Base-by-base conservation (phyloP, 2,888 invertebrate genomes). In the Drosophila ustulata region DNA sequence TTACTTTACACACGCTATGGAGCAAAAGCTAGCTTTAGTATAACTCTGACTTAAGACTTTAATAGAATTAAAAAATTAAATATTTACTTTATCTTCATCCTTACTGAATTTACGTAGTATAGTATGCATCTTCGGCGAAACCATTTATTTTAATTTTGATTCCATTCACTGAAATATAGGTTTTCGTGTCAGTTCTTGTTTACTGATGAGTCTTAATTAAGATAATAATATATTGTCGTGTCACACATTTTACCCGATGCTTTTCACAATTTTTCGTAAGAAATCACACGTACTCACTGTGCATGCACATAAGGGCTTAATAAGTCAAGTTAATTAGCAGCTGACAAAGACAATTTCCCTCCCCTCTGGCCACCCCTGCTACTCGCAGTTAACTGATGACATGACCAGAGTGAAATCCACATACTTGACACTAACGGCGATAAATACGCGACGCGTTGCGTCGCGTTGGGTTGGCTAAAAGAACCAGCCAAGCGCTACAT, bases 401-500 rank as follows among this genome's bases (percentile, higher is more conserved):
- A 45, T 41, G 37, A 52, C 26, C 62, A 26, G 56, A 39, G 43
- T 47, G 28, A 49, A 62, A 52, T 55, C 45, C 49, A 59, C 53
- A 67, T 62, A 76, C 81, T 80, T 80, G 80, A 80, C 78, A 78
- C 67, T 68, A 66, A 47, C 56, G 51, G 71, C 79, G 81, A 77
- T 80, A 80, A 81, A 78, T 72, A 51, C 55, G 63, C 68, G 25
- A 46, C 41, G 71, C 30, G 30, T 66, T 18, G 18, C 18, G 1
- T 18, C 2, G 2, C 18, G 18, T 18, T 18, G 18, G 18, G 2
- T 18, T 59, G 81, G 66, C 53, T 47, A 59, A 78, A 41, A 55
- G 82, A 75, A 34, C 23, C 85, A 85, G 80, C 83, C 80, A 85
- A 85, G 88, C 85, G 80, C 52, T 58, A 72, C 84, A 86, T 86